Evolutionary conservation across 2,888 invertebrate species (phyloP).

Genomic region (Pollenia griseotomentosa): DNA sequence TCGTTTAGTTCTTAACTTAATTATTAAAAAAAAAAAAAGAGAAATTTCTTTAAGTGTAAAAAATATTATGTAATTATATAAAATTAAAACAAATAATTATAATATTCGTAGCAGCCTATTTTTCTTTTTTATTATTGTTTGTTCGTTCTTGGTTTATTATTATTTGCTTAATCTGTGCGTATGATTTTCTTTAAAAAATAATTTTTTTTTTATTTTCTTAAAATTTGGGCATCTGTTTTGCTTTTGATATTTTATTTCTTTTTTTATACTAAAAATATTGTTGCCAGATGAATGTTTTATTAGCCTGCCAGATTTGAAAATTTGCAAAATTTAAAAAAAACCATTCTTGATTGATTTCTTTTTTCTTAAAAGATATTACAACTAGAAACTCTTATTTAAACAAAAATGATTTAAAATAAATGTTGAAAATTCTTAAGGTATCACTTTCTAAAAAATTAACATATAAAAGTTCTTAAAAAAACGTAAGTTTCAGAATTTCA

Average conservation of each 20-base stretch:
- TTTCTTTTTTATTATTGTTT: constrained; percentile 60
- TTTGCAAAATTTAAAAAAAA: constrained; percentile 16
- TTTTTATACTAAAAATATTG: constrained; percentile 57
- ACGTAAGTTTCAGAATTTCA: too few relatives aligned
- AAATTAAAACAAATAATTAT: constrained; percentile 62
- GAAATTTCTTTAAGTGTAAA: constrained; percentile 25
- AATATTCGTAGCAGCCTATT: constrained; percentile 68
- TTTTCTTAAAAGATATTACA: neutral
- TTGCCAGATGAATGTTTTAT: constrained; percentile 70
- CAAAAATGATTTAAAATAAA: too few relatives aligned
- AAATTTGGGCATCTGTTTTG: constrained; percentile 31
- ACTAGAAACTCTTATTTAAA: neutral
- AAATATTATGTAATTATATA: constrained; percentile 20
- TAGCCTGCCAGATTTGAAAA: constrained; percentile 41
- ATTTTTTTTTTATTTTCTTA: neutral
- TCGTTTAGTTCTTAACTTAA: constrained; percentile 47
- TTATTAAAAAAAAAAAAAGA: constrained; percentile 42
- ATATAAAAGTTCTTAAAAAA: too few relatives aligned
- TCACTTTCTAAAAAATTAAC: too few relatives aligned
- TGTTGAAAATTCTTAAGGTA: too few relatives aligned
- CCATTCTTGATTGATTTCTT: neutral
- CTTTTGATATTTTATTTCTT: neutral
- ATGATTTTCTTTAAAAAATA: constrained; percentile 49
- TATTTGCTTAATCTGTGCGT: constrained; percentile 55
- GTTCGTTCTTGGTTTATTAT: constrained; percentile 15